Evolutionary conservation across 2,113 vertebrate species (phyloP).

Genomic region (Ceratotherium simum): DNA sequence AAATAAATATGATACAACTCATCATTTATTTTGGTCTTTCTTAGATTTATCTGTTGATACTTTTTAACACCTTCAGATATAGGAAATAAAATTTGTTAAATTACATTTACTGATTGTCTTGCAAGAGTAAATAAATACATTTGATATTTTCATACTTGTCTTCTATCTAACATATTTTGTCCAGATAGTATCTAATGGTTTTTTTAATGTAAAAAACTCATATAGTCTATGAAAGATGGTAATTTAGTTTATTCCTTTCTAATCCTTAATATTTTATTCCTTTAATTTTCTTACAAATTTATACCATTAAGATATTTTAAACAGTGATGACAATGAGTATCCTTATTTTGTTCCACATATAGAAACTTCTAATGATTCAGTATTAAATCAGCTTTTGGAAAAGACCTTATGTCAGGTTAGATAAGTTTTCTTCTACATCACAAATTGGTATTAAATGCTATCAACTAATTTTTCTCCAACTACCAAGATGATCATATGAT

Average conservation of each 20-base stretch:
- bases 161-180: neutral
- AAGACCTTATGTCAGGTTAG: neutral
- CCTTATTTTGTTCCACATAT: neutral
- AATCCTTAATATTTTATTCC: neutral
- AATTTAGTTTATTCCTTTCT: neutral
- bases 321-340: neutral
- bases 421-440: neutral
- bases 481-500: neutral
- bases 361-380: neutral
- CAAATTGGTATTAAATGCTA: neutral
- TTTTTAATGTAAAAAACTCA: neutral
- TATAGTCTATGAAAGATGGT: neutral
- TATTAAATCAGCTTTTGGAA: neutral
- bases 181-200: neutral
- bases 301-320: neutral
- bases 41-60: neutral
- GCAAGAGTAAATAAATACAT: neutral
- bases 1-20: neutral
- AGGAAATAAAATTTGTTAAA: neutral
- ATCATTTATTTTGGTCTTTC: neutral
- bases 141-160: neutral
- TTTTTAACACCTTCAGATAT: neutral
- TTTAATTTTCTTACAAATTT: constrained; percentile 9
- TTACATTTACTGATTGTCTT: constrained; percentile 35
- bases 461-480: neutral